Evolutionary conservation across 92 coral and sea anemone species (phyloP), one percentile per base, ranked within the genome.

Genomic region (Zoanthus gigantus): DNA sequence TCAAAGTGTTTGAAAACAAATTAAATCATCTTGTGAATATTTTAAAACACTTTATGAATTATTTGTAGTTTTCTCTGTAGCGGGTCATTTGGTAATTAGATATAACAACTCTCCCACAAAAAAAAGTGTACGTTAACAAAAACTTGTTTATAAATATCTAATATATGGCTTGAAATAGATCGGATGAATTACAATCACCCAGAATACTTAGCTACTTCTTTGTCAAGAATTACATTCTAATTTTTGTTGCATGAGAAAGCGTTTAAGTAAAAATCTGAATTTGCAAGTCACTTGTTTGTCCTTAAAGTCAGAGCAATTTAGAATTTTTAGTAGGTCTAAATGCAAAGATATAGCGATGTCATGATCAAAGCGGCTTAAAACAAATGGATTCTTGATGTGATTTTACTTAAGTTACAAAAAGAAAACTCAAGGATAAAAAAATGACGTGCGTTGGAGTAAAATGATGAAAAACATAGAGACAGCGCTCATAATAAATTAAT

Each of bases 401-500:
- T 57, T 29, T 8, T 34, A 14, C 30, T 34, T 69, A 16, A 29
- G 46, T 4, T 14, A 23, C 18, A 67, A 28, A 23, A 4, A 29
- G 37, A 28, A 67, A 67, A 67, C 18, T 30, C 28, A 14, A 69
- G 46, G 46, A 69, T 29, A 8, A 16, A 29, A 69, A 69, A 30
- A 34, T 69, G 7, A 30, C 46, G 46, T 69, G 11, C 81, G 23
- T n/a, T 63, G 57, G 44, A 30, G 9, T n/a, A 6, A 57, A 80
- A 29, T 32, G 73, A 14, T 46, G 46, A 13, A 9, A 17, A 80
- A 80, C 63, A 66, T 5, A 23, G 71, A 46, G 85, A 81, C 85
- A 65, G 47, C 52, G 60, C 74, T 48, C 74, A 81, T 81, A 45
- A 66, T 81, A 66, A 60, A 81, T 81, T 81, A 65, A 81, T 81